Evolutionary conservation across 1,140 invertebrate genomes (phyloP).

Genomic region (Pararge aegeria): DNA sequence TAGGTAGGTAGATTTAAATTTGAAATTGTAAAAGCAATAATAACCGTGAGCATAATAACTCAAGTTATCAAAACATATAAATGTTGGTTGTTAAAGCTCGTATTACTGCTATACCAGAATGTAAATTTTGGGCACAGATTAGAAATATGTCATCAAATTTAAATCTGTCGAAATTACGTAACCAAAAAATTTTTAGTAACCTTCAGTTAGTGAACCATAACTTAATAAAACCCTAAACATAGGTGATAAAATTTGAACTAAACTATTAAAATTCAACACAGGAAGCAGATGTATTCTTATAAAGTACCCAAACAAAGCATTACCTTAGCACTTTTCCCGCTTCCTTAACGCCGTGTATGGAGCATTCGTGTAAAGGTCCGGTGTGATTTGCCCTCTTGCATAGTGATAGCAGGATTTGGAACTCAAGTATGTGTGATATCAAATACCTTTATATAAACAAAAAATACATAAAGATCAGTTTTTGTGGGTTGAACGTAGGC

Average conservation of each 20-base stretch:
- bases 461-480: slow-evolving; percentile 10
- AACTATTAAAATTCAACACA: neutral
- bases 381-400: slow-evolving; percentile 79
- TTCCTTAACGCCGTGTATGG: slow-evolving; percentile 61
- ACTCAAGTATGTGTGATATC: slow-evolving; percentile 83
- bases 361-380: slow-evolving; percentile 66
- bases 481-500: too few species aligned
- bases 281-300: neutral
- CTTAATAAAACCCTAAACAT: neutral
- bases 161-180: too few species aligned
- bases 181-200: neutral
- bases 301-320: neutral
- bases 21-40: too few species aligned
- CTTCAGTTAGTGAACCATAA: neutral
- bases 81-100: too few species aligned
- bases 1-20: too few species aligned
- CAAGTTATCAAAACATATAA: too few species aligned
- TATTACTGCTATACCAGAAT: too few species aligned
- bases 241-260: neutral
- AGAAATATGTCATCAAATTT: too few species aligned
- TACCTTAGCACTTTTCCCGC: slow-evolving; percentile 72
- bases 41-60: too few species aligned
- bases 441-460: slow-evolving; percentile 84
- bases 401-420: slow-evolving; percentile 84
- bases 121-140: too few species aligned